Percentiles rank a stretch among this genome's conserved stretches.
Conservation (phyloP, 2,797 vertebrate species). For the Pelodytes ibericus region DNA sequence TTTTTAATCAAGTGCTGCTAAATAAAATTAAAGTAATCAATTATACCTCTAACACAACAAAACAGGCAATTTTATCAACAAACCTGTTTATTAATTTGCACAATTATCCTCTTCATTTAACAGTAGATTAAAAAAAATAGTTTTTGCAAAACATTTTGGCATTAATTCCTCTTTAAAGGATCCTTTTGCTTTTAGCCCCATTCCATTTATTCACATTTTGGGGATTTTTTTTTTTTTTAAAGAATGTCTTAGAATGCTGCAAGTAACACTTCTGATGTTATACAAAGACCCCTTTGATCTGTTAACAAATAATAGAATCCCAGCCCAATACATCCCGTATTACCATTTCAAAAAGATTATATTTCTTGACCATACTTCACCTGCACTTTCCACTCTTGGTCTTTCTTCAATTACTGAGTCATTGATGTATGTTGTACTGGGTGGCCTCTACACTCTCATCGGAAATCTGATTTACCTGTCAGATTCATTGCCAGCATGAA, state of each 20-base stretch:
- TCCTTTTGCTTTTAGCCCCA: no score
- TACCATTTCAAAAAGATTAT: constrained; percentile 27
- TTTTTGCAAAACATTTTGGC: no score
- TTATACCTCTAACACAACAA: no score
- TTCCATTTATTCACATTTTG: neutral
- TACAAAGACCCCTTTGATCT: neutral
- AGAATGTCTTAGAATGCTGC: neutral
- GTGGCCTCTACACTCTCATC: constrained; percentile 27
- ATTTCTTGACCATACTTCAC: constrained; percentile 8
- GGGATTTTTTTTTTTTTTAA: neutral
- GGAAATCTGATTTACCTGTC: constrained; percentile 50
- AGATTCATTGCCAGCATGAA: constrained; percentile 40
- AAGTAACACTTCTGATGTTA: neutral
- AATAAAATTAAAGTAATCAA: no score
- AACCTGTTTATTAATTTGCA: no score
- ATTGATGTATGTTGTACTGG: constrained; percentile 47
- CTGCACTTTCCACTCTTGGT: constrained; percentile 8
- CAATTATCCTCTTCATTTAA: no score
- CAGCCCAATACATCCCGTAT: neutral
- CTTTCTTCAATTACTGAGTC: constrained; percentile 40
- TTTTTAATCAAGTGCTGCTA: no score
- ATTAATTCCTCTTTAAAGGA: no score
- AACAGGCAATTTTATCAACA: no score
- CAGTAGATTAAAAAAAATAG: no score
- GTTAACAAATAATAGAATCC: neutral